These are phyloP conservation scores for Leptinotarsa peninsularis DNA, from an alignment of 2,888 invertebrate genomes.

Conservation along the genomic window DNA sequence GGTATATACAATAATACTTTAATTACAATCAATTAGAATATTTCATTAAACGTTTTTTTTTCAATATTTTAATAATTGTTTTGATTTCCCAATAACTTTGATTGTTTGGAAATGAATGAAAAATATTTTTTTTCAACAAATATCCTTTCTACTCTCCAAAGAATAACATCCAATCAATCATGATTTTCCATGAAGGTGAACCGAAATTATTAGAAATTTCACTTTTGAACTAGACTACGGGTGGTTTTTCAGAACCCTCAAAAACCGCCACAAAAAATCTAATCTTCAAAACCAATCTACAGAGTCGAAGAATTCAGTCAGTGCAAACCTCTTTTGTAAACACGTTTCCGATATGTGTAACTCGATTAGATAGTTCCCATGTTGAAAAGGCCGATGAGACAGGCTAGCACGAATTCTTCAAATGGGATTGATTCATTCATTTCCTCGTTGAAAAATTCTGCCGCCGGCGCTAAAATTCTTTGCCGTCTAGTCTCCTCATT, in stretches of 20 bases:
- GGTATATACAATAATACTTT: too few relatives aligned
- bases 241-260: not conserved
- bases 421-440: slow-evolving; percentile 31
- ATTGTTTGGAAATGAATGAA: too few relatives aligned
- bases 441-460: slow-evolving; percentile 37
- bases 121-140: too few relatives aligned
- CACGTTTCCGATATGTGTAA: slow-evolving; percentile 27
- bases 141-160: too few relatives aligned
- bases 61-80: too few relatives aligned
- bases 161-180: too few relatives aligned
- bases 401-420: slow-evolving; percentile 25
- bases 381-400: slow-evolving; percentile 24
- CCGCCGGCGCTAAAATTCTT: slow-evolving; percentile 56
- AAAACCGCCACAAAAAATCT: not conserved
- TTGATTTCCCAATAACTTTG: too few relatives aligned
- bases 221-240: too few relatives aligned
- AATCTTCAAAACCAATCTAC: slow-evolving; percentile 24
- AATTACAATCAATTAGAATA: too few relatives aligned
- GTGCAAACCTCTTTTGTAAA: slow-evolving; percentile 23
- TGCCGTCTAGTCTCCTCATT: slow-evolving; percentile 48
- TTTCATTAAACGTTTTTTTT: too few relatives aligned
- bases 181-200: too few relatives aligned
- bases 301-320: slow-evolving; percentile 24
- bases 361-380: slow-evolving; percentile 20
- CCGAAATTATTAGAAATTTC: too few relatives aligned